Conservation (phyloP, 1,140 invertebrate species). For the Bacillus rossius region DNA sequence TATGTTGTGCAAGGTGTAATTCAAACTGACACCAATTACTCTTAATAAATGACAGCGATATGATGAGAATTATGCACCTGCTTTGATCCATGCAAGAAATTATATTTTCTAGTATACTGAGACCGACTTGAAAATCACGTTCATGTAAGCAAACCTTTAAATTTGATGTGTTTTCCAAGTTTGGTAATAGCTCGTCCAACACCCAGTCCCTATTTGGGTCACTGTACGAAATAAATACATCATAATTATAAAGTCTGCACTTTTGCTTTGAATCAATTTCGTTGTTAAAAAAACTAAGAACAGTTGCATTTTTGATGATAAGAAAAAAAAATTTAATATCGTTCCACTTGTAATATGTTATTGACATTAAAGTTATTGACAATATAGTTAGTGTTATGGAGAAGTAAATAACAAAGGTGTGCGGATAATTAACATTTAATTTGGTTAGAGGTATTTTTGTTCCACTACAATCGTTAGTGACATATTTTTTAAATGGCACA, state of each 20-base stretch:
- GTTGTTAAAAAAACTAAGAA: slow-evolving; percentile 42
- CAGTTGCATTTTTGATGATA: slow-evolving; percentile 46
- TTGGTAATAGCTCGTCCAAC: slow-evolving; percentile 50
- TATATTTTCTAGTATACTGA: slow-evolving; percentile 57
- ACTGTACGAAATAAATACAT: slow-evolving; percentile 58
- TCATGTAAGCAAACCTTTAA: slow-evolving; percentile 55
- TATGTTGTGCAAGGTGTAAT: slow-evolving; percentile 58
- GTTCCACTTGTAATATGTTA: slow-evolving; percentile 42
- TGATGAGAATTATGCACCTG: slow-evolving; percentile 50
- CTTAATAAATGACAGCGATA: slow-evolving; percentile 51
- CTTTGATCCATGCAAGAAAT: slow-evolving; percentile 57
- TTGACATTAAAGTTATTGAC: background rate
- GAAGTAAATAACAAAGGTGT: too few relatives aligned
- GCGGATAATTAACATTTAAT: too few relatives aligned
- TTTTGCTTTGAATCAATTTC: slow-evolving; percentile 32
- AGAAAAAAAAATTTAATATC: slow-evolving; percentile 50
- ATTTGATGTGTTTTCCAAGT: slow-evolving; percentile 48
- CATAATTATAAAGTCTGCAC: slow-evolving; percentile 40
- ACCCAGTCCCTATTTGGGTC: slow-evolving; percentile 54
- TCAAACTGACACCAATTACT: slow-evolving; percentile 62
- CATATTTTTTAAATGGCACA: slow-evolving; percentile 3
- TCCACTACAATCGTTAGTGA: background rate
- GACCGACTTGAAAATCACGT: slow-evolving; percentile 56
- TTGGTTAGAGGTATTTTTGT: background rate
- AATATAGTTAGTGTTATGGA: background rate